These are phyloP conservation scores for Seira ritae DNA, from an alignment of 2,888 invertebrate species.

Conservation along the genomic window DNA sequence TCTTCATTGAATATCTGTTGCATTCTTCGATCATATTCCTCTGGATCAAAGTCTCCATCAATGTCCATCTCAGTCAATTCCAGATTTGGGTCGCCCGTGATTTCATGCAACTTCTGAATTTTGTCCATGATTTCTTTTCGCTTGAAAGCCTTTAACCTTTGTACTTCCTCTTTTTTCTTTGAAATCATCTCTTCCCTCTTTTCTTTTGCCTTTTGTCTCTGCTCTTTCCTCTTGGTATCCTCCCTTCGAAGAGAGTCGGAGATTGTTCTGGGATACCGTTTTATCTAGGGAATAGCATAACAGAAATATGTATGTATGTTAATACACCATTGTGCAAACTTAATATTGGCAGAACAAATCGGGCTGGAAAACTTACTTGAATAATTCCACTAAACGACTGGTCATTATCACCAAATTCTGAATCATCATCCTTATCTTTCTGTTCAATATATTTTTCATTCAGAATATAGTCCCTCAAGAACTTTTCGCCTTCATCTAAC, in stretches of 20 bases:
- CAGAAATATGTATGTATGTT: conserved; percentile 5
- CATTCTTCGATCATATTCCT: conserved; percentile 91
- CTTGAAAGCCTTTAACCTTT: conserved; percentile 89
- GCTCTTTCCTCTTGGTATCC: conserved; percentile 86
- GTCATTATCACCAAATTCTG: no score
- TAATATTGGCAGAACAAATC: no score
- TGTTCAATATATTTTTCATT: conserved; percentile 82
- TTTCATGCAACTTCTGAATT: conserved; percentile 88
- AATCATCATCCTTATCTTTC: conserved; percentile 77
- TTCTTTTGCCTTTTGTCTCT: conserved; percentile 85
- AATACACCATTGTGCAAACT: no score
- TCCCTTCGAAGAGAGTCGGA: conserved; percentile 87
- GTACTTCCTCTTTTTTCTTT: conserved; percentile 90
- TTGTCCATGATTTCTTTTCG: conserved; percentile 93
- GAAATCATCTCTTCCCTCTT: conserved; percentile 87
- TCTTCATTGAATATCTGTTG: conserved; percentile 89
- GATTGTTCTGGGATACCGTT: conserved; percentile 94
- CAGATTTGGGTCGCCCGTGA: conserved; percentile 88
- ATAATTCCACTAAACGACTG: conserved; percentile 83
- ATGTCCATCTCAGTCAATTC: conserved; percentile 85
- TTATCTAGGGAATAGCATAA: conserved; percentile 80
- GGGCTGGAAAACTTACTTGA: no score
- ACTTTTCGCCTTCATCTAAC: conserved; percentile 89
- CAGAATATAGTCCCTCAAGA: conserved; percentile 93
- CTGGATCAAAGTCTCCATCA: conserved; percentile 94